These are phyloP conservation scores for Heliconius congener DNA, from an alignment of 1,140 invertebrate genomes.

Conservation along the genomic window DNA sequence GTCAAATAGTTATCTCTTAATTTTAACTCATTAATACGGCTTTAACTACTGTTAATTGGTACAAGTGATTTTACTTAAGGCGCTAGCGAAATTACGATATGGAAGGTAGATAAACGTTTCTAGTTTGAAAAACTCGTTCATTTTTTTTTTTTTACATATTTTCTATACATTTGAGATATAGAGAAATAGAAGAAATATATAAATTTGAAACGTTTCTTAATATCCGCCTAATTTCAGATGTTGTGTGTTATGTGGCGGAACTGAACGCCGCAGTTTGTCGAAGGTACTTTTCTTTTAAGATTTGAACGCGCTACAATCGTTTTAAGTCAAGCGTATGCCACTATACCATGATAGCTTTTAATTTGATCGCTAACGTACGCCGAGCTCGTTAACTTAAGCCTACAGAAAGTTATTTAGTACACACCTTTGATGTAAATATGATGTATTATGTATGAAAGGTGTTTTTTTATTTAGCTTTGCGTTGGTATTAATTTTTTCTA, in stretches of 20 bases:
- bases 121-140: background rate
- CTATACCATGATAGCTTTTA: background rate
- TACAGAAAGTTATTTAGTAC: slow-evolving; percentile 1
- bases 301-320: background rate
- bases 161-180: too few species aligned
- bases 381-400: background rate
- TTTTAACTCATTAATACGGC: background rate
- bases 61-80: slow-evolving; percentile 5
- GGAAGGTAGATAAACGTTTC: background rate
- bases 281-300: background rate
- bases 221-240: too few species aligned
- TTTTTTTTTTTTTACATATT: background rate
- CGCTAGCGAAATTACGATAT: slow-evolving; percentile 6
- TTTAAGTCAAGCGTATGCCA: background rate
- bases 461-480: background rate
- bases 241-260: too few species aligned
- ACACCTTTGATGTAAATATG: slow-evolving; percentile 12
- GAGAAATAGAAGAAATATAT: too few species aligned
- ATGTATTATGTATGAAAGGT: background rate
- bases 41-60: slow-evolving; percentile 10
- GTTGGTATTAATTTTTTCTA: background rate
- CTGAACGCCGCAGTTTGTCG: too few species aligned
- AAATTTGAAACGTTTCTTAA: too few species aligned
- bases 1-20: slow-evolving; percentile 8
- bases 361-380: background rate